Base-by-base conservation (phyloP, 2,888 invertebrate species). In the Drosophila trichaetosa region DNA sequence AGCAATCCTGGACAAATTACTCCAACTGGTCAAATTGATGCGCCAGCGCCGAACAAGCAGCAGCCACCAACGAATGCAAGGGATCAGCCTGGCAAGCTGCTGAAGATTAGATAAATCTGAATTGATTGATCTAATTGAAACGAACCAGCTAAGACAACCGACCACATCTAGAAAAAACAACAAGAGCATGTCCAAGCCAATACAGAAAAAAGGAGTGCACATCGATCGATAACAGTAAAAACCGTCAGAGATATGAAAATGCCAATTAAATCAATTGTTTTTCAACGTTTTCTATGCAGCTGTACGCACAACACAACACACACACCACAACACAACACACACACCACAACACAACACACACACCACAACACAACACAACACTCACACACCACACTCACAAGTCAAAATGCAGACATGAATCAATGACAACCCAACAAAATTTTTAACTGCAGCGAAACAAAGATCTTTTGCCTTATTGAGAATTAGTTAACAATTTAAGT, bases 1-100 rank as follows among this genome's bases (percentile, higher is more conserved):
- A 92, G 91, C 82, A 92, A 91, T 91, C 93, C 54, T 93, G 93
- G 93, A 89, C 84, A 46, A 89, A 82, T 54, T 86, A 86, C 54
- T 87, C 93, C 66, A 92, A 92, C 73, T 92, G 91, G 91, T 90
- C 89, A 64, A 91, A 91, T 71, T 91, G 89, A 92, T 90, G 87
- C 40, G 70, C 62, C 53, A 70, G 59, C 48, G 70, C 64, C 27
- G 61, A 78, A 53, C 54, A 73, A 24, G 48, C 58, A 38, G 51
- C 63, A 10, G 65, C 33, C 52, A 60, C 34, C 59, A 63, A 38
- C 18, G 60, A 66, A 40, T 75, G 24, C 46, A 46, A 70, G 48
- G 29, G 29, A 56, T 40, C 58, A 58, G 52, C 65, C 49, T 60
- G 61, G 51, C 60, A 71, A 53, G 48, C 67, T 52, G 56, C 64